Evolutionary conservation across 2,797 vertebrate genomes (phyloP).

Genomic region (Antennarius maculatus): DNA sequence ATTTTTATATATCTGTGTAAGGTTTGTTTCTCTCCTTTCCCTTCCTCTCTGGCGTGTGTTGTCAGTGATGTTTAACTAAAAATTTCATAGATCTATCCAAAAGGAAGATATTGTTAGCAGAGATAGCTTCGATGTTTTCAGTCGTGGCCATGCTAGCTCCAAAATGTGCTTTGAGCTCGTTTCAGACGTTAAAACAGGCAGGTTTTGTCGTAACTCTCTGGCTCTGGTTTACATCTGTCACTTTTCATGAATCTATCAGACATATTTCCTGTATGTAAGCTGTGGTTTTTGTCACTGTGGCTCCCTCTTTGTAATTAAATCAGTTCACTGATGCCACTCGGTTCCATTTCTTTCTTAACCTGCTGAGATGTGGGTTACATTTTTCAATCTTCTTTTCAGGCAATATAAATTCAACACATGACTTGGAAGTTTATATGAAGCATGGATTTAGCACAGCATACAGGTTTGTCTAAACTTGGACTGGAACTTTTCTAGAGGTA

Average conservation of each 20-base stretch:
- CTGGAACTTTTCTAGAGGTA: too few species aligned
- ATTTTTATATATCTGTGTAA: slow-evolving; percentile 90
- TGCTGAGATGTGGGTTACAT: not conserved
- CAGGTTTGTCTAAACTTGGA: too few species aligned
- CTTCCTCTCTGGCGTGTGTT: slow-evolving; percentile 58
- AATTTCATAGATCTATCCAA: slow-evolving; percentile 60
- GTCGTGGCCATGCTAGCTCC: slow-evolving; percentile 18
- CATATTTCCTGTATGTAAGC: slow-evolving; percentile 71
- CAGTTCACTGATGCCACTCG: slow-evolving; percentile 82
- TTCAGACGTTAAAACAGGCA: slow-evolving; percentile 21
- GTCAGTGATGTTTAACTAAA: slow-evolving; percentile 78
- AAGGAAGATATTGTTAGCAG: slow-evolving; percentile 39
- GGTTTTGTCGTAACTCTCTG: slow-evolving; percentile 17
- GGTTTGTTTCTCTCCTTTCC: slow-evolving; percentile 59
- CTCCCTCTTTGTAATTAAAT: slow-evolving; percentile 88
- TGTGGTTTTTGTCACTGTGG: slow-evolving; percentile 86
- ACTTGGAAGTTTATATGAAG: too few species aligned
- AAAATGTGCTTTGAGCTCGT: slow-evolving; percentile 30
- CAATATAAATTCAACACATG: too few species aligned
- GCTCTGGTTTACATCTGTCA: slow-evolving; percentile 48
- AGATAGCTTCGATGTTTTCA: slow-evolving; percentile 27
- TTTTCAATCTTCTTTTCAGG: too few species aligned
- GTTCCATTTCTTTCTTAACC: slow-evolving; percentile 16
- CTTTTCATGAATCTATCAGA: slow-evolving; percentile 67
- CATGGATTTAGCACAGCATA: too few species aligned